Evolutionary conservation across 2,888 invertebrate species (phyloP).

Genomic region (Amphipyra berbera): DNA sequence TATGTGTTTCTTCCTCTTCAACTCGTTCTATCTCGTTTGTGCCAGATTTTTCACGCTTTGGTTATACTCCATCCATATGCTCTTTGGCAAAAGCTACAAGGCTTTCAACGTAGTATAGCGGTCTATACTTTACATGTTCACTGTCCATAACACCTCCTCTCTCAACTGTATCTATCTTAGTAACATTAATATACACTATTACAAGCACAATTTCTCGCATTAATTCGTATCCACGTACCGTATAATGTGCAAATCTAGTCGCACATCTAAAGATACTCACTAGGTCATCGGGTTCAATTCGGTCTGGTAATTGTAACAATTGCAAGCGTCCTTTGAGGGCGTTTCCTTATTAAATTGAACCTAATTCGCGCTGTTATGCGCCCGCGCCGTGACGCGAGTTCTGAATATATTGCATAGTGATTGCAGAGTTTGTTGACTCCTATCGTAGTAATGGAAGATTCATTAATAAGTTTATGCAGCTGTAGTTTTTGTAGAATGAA

Average conservation of each 20-base stretch:
- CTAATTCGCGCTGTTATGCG: conserved; percentile 58
- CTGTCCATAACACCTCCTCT: too few relatives aligned
- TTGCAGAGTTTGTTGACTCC: conserved; percentile 52
- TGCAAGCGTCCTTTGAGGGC: conserved; percentile 76
- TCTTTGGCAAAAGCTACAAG: too few relatives aligned
- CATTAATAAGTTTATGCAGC: neutral
- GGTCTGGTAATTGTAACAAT: conserved; percentile 78
- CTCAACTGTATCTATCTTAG: neutral
- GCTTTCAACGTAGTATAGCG: too few relatives aligned
- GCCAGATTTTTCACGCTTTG: too few relatives aligned
- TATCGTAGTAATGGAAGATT: conserved; percentile 11
- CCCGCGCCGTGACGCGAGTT: conserved; percentile 29
- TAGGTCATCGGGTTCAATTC: conserved; percentile 69
- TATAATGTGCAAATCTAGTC: conserved; percentile 23
- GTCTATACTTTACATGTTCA: too few relatives aligned
- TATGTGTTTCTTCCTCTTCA: too few relatives aligned
- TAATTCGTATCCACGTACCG: conserved; percentile 16
- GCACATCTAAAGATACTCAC: conserved; percentile 36
- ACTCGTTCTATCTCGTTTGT: too few relatives aligned
- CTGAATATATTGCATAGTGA: conserved; percentile 43
- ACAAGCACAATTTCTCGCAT: conserved; percentile 24
- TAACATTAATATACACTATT: conserved; percentile 1
- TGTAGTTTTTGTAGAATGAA: conserved; percentile 17
- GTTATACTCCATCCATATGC: too few relatives aligned
- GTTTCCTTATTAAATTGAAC: conserved; percentile 75